phyloP scores from a whole-genome alignment of 1,140 invertebrate genomes.

The Wasmannia auropunctata region DNA sequence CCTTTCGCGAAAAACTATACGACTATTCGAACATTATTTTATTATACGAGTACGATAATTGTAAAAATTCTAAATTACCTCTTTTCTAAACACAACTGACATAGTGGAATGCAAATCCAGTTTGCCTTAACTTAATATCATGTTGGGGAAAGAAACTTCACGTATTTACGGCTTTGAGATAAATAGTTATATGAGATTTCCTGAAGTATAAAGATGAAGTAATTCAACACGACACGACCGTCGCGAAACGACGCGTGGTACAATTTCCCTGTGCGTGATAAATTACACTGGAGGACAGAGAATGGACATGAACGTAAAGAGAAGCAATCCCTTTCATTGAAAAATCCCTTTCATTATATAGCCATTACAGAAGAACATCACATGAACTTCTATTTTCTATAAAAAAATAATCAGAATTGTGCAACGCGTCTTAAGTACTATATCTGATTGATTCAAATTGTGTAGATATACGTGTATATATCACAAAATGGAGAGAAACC shows the following conservation, averaged over 20 bases:
- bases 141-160: neutral
- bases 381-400: neutral
- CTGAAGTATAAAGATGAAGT: too few relatives aligned
- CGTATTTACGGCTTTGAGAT: neutral
- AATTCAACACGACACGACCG: neutral
- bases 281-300: slow-evolving; percentile 47
- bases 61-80: neutral
- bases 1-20: slow-evolving; percentile 1
- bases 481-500: neutral
- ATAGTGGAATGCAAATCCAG: slow-evolving; percentile 37
- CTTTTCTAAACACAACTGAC: slow-evolving; percentile 15
- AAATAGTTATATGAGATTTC: neutral
- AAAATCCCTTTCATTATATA: neutral
- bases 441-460: neutral
- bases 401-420: neutral
- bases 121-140: slow-evolving; percentile 38
- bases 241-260: slow-evolving; percentile 33
- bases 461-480: neutral
- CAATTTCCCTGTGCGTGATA: slow-evolving; percentile 61
- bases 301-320: neutral
- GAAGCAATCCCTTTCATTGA: neutral
- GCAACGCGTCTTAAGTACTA: slow-evolving; percentile 10
- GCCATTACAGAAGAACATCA: neutral
- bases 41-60: slow-evolving; percentile 16
- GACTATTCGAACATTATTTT: neutral